Evolutionary conservation across 2,113 vertebrate species (phyloP), one percentile per base, ranked within the genome.

Genomic region (Cygnus buccinator): DNA sequence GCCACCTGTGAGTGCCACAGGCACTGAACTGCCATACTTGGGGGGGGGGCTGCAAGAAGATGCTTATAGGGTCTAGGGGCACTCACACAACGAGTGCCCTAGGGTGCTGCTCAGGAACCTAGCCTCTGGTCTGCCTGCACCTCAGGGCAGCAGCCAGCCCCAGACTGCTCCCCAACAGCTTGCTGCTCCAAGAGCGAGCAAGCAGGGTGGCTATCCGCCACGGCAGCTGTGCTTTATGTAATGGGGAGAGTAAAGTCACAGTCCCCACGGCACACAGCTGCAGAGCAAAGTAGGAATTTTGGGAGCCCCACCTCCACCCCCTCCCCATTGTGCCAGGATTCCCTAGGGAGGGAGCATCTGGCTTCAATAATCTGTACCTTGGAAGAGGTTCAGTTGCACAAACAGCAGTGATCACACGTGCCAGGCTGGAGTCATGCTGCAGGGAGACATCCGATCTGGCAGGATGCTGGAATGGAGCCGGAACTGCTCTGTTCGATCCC

Each of bases 341-440:
- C 65, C 37, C 41, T 1, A 2, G 18, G 15, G 44, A 76, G 3
- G 8, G 31, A 90, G 72, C 93, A 92, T 83, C 72, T 93, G 90
- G 29, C 79, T 90, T 50, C 72, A 70, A 50, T 80, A 61, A 88
- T 80, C 25, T 46, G 75, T 86, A 39, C 83, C 67, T 22, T 83
- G 92, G 66, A 39, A 48, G 44, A 26, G 44, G 39, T 13, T 6
- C 0, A 1, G 16, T 2, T 3, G 52, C 0, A 0, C 62, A 62
- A 68, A 58, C 61, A 43, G 75, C 12, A 5, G 5, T 7, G 21
- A 87, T 44, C 26, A 2, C n/a, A 11, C 3, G 0, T 0, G 0
- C n/a, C 13, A 17, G 39, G 22, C 54, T 52, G n/a, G 35, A 29
- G 70, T 67, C 58, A 18, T 1, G 46, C 68, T 4, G 1, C 18